Evolutionary conservation across 2,797 vertebrate species (phyloP).

Genomic region (Mionectes olivaceus): DNA sequence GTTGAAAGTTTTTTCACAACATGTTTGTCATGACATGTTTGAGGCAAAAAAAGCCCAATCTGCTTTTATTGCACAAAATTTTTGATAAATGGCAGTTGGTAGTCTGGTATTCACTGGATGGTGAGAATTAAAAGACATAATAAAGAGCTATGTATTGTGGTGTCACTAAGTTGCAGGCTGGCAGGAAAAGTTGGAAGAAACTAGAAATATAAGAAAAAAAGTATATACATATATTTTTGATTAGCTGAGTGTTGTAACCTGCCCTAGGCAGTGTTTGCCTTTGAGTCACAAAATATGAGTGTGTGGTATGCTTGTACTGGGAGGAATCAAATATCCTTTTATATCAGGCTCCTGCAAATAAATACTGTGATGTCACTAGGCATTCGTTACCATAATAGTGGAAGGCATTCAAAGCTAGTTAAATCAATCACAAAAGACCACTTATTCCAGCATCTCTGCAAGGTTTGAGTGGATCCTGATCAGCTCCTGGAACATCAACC

Average conservation of each 20-base stretch:
- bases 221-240: not conserved
- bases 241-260: not conserved
- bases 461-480: not conserved
- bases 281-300: not conserved
- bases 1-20: not conserved
- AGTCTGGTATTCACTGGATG: not conserved
- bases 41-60: not conserved
- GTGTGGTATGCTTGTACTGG: not conserved
- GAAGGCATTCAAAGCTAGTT: not conserved
- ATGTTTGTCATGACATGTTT: not conserved
- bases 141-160: not conserved
- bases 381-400: not conserved
- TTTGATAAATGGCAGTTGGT: not conserved
- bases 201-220: not conserved
- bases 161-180: not conserved
- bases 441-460: not conserved
- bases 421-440: not conserved
- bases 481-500: not conserved
- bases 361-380: not conserved
- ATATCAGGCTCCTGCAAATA: not conserved
- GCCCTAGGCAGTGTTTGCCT: not conserved
- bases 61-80: not conserved
- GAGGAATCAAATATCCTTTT: not conserved
- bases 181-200: not conserved
- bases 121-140: not conserved